These are phyloP conservation scores for Epinephelus cyanopodus DNA, from an alignment of 2,113 vertebrate genomes.

Conservation along the genomic window DNA sequence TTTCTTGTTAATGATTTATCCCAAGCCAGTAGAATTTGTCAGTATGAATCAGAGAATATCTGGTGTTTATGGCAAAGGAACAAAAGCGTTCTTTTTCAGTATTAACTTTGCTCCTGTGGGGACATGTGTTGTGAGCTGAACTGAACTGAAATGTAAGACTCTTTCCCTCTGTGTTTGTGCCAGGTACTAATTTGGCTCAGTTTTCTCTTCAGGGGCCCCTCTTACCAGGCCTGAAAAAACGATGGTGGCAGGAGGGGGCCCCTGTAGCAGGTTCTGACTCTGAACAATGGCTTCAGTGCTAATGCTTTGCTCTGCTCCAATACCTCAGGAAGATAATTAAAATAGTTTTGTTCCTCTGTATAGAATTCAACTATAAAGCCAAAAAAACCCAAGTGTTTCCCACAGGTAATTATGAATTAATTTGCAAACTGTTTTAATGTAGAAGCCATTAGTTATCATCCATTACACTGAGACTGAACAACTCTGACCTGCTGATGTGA, in stretches of 20 bases:
- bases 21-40: neutral
- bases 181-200: constrained; percentile 13
- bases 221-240: neutral
- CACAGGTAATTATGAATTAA: neutral
- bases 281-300: constrained; percentile 34
- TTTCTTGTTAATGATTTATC: neutral
- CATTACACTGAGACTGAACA: neutral
- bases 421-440: neutral
- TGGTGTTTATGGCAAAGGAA: neutral
- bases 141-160: neutral
- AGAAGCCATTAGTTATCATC: neutral
- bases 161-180: neutral
- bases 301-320: constrained; percentile 22
- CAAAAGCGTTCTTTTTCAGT: neutral
- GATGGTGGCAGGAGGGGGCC: constrained; percentile 9
- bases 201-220: constrained; percentile 24
- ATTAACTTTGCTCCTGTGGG: neutral
- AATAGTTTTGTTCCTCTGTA: neutral
- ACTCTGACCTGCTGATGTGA: neutral
- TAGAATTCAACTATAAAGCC: neutral
- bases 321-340: neutral
- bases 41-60: neutral
- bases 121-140: neutral
- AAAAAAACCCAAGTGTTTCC: neutral
- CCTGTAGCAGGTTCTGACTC: neutral